Conservation (phyloP, 2,888 invertebrate genomes). For the Drosophila acutilabella region DNA sequence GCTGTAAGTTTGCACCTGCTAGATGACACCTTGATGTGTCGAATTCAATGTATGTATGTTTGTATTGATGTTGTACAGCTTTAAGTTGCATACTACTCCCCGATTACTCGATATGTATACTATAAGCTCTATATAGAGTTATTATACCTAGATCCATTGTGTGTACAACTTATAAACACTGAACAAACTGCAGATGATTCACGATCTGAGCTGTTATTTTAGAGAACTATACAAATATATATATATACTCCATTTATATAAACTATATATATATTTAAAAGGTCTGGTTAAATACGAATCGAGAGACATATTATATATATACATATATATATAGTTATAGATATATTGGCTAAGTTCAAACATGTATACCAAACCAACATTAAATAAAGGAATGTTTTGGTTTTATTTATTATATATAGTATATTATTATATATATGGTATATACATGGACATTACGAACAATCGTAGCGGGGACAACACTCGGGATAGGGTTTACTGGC, state of each 20-base stretch:
- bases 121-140: conserved; percentile 13
- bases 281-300: conserved; percentile 14
- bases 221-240: conserved; percentile 52
- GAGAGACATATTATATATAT: conserved; percentile 37
- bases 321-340: conserved; percentile 37
- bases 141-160: conserved; percentile 16
- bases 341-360: conserved; percentile 59
- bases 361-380: conserved; percentile 73
- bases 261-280: conserved; percentile 23
- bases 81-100: conserved; percentile 41
- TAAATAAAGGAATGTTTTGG: conserved; percentile 52
- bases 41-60: conserved; percentile 25
- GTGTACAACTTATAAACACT: conserved; percentile 18
- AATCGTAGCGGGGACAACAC: conserved; percentile 59
- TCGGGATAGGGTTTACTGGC: conserved; percentile 64
- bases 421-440: not conserved
- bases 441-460: not conserved
- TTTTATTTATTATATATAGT: conserved; percentile 22
- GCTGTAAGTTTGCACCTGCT: conserved; percentile 48
- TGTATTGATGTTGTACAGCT: conserved; percentile 52
- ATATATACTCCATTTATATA: conserved; percentile 35
- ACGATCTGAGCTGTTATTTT: conserved; percentile 48
- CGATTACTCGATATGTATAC: conserved; percentile 36
- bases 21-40: conserved; percentile 3
- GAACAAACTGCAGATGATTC: conserved; percentile 5